Conservation (phyloP, 2,113 vertebrate genomes). For the Clarias magur region DNA sequence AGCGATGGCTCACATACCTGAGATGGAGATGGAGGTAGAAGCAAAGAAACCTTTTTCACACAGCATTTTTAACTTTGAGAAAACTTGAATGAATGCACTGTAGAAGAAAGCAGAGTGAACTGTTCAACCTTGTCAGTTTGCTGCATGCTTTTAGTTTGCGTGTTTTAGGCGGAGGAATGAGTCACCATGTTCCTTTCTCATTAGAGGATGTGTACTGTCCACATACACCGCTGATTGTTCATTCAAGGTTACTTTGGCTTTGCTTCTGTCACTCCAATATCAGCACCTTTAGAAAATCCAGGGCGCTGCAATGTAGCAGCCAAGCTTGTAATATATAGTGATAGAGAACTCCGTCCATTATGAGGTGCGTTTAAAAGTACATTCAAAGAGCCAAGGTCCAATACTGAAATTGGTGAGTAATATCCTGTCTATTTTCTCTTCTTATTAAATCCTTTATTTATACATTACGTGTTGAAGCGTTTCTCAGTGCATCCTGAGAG, state of each 20-base stretch:
- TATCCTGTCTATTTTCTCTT: slow-evolving; percentile 14
- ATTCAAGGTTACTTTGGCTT: slow-evolving; percentile 21
- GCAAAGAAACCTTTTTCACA: background rate
- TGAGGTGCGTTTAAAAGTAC: background rate
- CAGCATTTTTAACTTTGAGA: background rate
- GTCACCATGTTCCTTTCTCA: slow-evolving; percentile 6
- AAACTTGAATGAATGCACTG: background rate
- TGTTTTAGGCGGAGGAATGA: background rate
- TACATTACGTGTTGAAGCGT: background rate
- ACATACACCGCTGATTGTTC: background rate
- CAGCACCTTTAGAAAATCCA: background rate
- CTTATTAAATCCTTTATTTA: slow-evolving; percentile 4
- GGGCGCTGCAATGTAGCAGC: background rate
- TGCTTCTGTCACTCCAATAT: slow-evolving; percentile 12
- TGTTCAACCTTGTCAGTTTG: background rate
- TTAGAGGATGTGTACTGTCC: background rate
- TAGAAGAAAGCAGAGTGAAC: background rate
- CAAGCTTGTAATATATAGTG: background rate
- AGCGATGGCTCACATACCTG: background rate
- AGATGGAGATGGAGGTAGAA: background rate
- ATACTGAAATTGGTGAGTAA: slow-evolving; percentile 25
- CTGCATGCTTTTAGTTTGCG: background rate
- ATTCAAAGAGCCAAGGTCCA: slow-evolving; percentile 17
- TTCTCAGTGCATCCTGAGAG: background rate
- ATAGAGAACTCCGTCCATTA: background rate